These are phyloP conservation scores for Scolopax rusticola DNA, from an alignment of 2,797 vertebrate species.

Conservation along the genomic window DNA sequence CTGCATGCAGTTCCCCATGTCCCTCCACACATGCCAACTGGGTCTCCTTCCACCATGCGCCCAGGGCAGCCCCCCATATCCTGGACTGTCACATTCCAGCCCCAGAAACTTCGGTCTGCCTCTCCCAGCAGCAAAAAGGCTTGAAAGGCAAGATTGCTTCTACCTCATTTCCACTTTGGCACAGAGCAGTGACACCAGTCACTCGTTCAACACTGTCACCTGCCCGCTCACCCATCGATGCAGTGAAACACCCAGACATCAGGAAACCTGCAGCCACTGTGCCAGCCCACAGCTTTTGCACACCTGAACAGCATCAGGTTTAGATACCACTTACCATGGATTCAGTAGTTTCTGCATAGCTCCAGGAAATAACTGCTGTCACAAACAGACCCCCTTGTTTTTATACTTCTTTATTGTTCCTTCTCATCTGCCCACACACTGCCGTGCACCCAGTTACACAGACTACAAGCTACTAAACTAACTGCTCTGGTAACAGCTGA, in stretches of 20 bases:
- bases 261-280: background rate
- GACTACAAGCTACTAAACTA: background rate
- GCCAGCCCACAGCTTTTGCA: background rate
- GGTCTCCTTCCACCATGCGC: background rate
- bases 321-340: background rate
- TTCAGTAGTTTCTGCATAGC: background rate
- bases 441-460: background rate
- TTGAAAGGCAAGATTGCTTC: background rate
- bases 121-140: background rate
- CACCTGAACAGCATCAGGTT: background rate
- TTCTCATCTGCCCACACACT: background rate
- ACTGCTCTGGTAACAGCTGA: background rate
- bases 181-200: background rate
- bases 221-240: background rate
- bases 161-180: background rate
- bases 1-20: background rate
- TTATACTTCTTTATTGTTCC: background rate
- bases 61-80: background rate
- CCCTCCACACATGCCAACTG: background rate
- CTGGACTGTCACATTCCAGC: background rate
- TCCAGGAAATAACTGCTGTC: background rate
- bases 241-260: background rate
- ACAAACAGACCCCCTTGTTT: background rate
- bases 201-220: fast-evolving
- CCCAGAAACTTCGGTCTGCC: background rate